A percentile compares a stretch with the other conserved stretches of the same genome.
Evolutionary conservation across 2,797 vertebrate species (phyloP).

Genomic region (Gallinago stenura): DNA sequence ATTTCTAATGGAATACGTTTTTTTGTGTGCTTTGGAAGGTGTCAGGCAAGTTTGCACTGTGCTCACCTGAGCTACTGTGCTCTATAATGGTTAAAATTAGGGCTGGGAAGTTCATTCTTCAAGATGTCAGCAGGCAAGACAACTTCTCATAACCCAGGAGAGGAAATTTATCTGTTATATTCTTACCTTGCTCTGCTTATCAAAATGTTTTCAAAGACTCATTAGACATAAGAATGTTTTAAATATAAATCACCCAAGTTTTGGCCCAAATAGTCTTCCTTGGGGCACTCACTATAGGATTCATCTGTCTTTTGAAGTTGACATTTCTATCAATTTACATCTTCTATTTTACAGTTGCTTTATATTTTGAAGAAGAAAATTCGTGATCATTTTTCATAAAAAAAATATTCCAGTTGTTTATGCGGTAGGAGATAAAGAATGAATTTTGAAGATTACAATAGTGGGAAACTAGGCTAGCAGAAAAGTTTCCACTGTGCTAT

Average conservation of each 20-base stretch:
- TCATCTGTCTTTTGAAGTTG: conserved; percentile 25
- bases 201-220: conserved; percentile 1
- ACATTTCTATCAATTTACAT: not conserved
- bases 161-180: not conserved
- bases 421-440: not conserved
- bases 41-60: not conserved
- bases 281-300: not conserved
- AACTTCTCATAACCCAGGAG: not conserved
- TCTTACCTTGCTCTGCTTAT: not conserved
- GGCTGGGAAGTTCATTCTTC: not conserved
- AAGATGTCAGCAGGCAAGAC: not conserved
- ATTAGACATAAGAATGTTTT: not conserved
- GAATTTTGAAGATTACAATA: not conserved
- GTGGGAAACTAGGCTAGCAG: not conserved
- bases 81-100: not conserved
- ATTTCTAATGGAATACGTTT: not conserved
- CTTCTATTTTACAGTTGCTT: not conserved
- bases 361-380: not conserved
- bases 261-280: not conserved
- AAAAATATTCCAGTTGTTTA: not conserved
- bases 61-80: not conserved
- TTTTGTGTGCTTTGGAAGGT: not conserved
- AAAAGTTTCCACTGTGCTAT: not conserved
- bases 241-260: not conserved
- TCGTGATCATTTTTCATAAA: not conserved